Percentiles rank a stretch among this genome's conserved stretches.
Evolutionary conservation across 2,797 vertebrate species (phyloP).

Genomic region (Rhyacichthys aspro): DNA sequence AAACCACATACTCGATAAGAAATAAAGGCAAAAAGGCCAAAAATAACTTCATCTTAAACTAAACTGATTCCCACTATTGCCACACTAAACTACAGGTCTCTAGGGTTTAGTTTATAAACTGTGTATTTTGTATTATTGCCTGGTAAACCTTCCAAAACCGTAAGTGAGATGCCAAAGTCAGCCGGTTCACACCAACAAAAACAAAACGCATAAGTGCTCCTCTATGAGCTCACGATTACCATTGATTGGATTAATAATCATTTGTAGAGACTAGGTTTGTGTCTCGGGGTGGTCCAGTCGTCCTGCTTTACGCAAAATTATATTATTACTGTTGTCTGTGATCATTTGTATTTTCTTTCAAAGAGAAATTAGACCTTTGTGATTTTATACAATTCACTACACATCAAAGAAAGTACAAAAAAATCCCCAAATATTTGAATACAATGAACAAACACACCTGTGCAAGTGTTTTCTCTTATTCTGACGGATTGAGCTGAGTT

Average conservation of each 20-base stretch:
- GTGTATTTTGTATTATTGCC: constrained; percentile 6
- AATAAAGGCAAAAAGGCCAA: too few relatives aligned
- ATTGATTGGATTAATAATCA: constrained; percentile 9
- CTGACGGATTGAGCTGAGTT: neutral
- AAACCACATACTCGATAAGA: too few relatives aligned
- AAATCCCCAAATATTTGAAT: too few relatives aligned
- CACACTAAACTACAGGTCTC: neutral
- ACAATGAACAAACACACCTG: neutral
- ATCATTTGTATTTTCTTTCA: neutral
- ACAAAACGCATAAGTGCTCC: constrained; percentile 8
- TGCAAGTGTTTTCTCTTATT: constrained; percentile 5
- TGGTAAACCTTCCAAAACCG: constrained; percentile 1
- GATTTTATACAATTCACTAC: neutral
- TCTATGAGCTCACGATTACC: constrained; percentile 7
- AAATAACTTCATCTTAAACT: too few relatives aligned
- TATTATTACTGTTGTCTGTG: neutral
- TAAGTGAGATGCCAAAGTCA: constrained; percentile 11
- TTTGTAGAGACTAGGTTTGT: constrained; percentile 1
- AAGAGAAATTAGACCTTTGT: neutral
- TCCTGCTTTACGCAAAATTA: neutral
- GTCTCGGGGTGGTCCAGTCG: constrained; percentile 9
- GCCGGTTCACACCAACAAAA: constrained; percentile 3
- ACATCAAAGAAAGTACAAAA: too few relatives aligned
- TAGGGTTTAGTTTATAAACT: constrained; percentile 8
- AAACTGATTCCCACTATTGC: neutral